These are phyloP conservation scores for Zoanthus solanderi DNA, from an alignment of 92 coral and sea anemone species.

Conservation along the genomic window DNA sequence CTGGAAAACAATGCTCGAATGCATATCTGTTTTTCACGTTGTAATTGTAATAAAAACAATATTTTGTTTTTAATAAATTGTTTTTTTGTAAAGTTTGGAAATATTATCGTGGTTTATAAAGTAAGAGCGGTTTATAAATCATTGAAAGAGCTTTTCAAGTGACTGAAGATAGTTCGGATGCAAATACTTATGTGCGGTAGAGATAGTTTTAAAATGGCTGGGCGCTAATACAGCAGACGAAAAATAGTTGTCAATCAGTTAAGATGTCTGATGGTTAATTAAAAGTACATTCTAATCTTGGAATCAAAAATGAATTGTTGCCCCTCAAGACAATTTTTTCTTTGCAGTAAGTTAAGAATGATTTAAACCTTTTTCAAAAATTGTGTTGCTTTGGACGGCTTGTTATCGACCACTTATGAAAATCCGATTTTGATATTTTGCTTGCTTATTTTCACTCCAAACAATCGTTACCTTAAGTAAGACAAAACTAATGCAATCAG, in stretches of 20 bases:
- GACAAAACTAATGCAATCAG: not conserved
- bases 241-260: constrained; percentile 29
- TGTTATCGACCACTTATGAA: not conserved
- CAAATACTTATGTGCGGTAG: not conserved
- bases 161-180: constrained; percentile 10
- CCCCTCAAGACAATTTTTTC: not conserved
- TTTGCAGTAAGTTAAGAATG: not conserved
- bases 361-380: not conserved
- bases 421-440: constrained; percentile 13
- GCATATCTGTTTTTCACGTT: too few relatives aligned
- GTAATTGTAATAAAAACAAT: not conserved
- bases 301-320: not conserved
- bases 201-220: not conserved
- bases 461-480: not conserved
- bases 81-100: not conserved
- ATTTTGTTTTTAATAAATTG: not conserved
- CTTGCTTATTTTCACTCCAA: not conserved
- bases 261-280: constrained; percentile 6
- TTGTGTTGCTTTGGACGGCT: not conserved
- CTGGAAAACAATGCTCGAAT: too few relatives aligned
- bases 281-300: constrained; percentile 7
- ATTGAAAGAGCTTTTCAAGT: constrained; percentile 3
- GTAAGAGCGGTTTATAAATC: not conserved
- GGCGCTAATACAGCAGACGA: not conserved
- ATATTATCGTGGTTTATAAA: not conserved